Evolutionary conservation across 2,797 vertebrate species (phyloP), one percentile per base, ranked within the genome.

Genomic region (Eulemur mongoz): DNA sequence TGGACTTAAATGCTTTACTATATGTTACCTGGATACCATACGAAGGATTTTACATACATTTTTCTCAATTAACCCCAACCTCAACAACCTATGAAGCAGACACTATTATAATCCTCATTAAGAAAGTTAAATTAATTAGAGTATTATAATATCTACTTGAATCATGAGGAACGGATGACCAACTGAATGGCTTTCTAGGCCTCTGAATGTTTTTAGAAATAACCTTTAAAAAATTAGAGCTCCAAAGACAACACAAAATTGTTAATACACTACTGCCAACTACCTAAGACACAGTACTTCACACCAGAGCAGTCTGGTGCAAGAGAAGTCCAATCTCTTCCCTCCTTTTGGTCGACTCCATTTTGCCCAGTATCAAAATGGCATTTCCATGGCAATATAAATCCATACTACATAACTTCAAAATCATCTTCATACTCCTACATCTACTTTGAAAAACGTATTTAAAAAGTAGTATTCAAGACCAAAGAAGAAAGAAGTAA

Each of bases 331-430:
- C 88, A 91, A 94, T 48, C 65, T 92, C 48, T 80, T 72, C 89
- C 61, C 73, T 90, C 45, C 54, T 97, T 70, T 93, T 18, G 84
- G 73, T 86, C 40, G 4, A 13, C 52, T 85, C 75, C 92, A 85
- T 22, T 97, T 69, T 50, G 76, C 69, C 72, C 86, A 70, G 45
- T 73, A 95, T 70, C 40, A 94, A 97, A 95, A 85, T 50, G 76
- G 72, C 81, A 93, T 75, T 93, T 96, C 81, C 76, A 78, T 9
- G 76, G 50, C 89, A 86, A 95, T 81, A 81, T 30, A 94, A 84
- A 95, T 80, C 80, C 78, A 2, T 14, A 88, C 93, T 94, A 96
- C 61, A 67, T 81, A 94, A 96, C 89, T 79, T 82, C 80, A 88
- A 94, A 93, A 93, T 65, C 73, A 57, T 89, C 89, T 92, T 96